phyloP scores from a whole-genome alignment of 2,888 invertebrate species.

The Aethes cnicana region DNA sequence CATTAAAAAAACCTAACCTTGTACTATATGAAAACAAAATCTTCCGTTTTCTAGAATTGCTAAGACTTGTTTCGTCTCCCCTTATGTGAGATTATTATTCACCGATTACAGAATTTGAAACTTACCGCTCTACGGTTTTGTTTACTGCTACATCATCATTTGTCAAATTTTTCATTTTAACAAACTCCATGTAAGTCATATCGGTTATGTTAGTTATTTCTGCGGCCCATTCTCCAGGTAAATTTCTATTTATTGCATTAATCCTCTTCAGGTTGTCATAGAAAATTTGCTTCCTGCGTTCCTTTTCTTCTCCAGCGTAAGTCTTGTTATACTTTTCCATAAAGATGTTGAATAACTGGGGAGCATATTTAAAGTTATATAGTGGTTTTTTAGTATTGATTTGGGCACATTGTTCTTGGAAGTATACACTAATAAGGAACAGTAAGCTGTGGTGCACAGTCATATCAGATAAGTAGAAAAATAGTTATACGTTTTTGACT shows the following conservation, averaged over 20 bases:
- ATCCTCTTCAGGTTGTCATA: constrained; percentile 17
- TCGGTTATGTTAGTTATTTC: not conserved
- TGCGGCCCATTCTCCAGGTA: not conserved
- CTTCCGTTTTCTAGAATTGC: too few species aligned
- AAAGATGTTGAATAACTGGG: constrained; percentile 3
- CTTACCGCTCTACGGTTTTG: not conserved
- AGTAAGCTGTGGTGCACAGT: not conserved
- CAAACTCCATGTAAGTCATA: constrained; percentile 9
- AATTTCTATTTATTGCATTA: constrained; percentile 21
- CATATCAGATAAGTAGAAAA: not conserved
- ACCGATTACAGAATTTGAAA: too few species aligned
- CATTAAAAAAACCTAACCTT: too few species aligned
- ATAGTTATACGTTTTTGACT: not conserved
- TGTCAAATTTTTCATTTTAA: not conserved
- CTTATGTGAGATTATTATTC: too few species aligned
- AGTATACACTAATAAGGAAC: too few species aligned
- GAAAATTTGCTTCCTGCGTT: constrained; percentile 1
- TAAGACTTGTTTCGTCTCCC: too few species aligned
- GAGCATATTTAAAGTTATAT: constrained; percentile 9
- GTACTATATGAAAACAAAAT: too few species aligned
- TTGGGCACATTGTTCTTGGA: too few species aligned
- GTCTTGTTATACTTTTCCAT: not conserved
- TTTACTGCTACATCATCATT: not conserved
- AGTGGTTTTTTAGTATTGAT: not conserved
- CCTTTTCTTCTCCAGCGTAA: not conserved